These are phyloP conservation scores for Paratilapia polleni DNA, from an alignment of 2,113 vertebrate genomes.

Conservation along the genomic window DNA sequence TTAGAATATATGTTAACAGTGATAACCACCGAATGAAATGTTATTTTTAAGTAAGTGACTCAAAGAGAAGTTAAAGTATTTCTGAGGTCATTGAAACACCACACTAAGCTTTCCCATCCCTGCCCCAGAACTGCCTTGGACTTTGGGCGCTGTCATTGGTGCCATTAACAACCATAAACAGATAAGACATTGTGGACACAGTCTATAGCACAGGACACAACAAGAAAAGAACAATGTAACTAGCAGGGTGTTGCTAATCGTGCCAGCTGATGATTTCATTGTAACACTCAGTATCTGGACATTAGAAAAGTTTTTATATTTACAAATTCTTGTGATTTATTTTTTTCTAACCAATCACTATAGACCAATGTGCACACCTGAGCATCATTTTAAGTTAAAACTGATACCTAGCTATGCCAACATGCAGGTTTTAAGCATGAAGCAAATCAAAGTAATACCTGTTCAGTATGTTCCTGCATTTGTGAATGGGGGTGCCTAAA, in stretches of 20 bases:
- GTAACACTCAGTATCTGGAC: not conserved
- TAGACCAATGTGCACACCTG: not conserved
- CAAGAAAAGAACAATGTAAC: not conserved
- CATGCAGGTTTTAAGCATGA: not conserved
- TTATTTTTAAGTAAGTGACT: not conserved
- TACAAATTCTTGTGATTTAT: not conserved
- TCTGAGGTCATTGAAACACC: not conserved
- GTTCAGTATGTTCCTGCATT: fast-evolving
- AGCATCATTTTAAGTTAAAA: not conserved
- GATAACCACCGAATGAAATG: not conserved
- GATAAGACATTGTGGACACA: conserved; percentile 27
- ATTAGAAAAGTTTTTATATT: not conserved
- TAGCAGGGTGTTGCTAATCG: not conserved
- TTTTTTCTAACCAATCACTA: too few relatives aligned
- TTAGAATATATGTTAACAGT: not conserved
- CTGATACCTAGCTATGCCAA: not conserved
- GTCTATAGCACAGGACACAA: not conserved
- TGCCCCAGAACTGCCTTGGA: conserved; percentile 5
- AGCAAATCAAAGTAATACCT: not conserved
- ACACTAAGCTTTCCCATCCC: not conserved
- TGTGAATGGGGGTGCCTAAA: not conserved
- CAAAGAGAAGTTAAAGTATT: not conserved
- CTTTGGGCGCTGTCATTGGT: conserved; percentile 22
- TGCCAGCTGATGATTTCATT: not conserved
- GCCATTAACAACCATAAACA: not conserved